These are phyloP conservation scores for Sebastes oblongus DNA, from an alignment of 2,797 vertebrate genomes.

Conservation along the genomic window DNA sequence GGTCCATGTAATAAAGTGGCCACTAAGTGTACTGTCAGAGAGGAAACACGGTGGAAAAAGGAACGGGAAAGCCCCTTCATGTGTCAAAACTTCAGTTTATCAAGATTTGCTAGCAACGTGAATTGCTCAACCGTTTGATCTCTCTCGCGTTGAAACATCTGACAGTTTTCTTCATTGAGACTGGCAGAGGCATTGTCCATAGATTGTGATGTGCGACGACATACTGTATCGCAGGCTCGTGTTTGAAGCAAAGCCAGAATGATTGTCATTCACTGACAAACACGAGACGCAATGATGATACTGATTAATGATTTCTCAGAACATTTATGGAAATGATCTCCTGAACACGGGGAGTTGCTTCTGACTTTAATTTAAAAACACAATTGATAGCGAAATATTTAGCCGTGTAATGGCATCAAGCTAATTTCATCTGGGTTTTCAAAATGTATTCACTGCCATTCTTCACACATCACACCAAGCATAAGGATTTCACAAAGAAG, in stretches of 20 bases:
- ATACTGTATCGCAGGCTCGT: slow-evolving; percentile 59
- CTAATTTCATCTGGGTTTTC: slow-evolving; percentile 35
- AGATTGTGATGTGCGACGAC: slow-evolving; percentile 69
- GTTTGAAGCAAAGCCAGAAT: slow-evolving; percentile 68
- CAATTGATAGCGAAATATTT: slow-evolving; percentile 51
- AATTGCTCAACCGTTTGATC: slow-evolving; percentile 74
- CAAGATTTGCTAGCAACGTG: slow-evolving; percentile 59
- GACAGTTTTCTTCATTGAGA: slow-evolving; percentile 77
- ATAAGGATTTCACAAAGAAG: slow-evolving; percentile 48
- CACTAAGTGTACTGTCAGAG: slow-evolving; percentile 42
- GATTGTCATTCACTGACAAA: slow-evolving; percentile 76
- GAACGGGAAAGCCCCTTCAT: slow-evolving; percentile 29
- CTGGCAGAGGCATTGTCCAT: slow-evolving; percentile 75
- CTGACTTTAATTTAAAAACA: slow-evolving; percentile 66
- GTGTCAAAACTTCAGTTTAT: slow-evolving; percentile 71
- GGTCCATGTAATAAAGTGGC: slow-evolving; percentile 42
- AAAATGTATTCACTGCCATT: slow-evolving; percentile 46
- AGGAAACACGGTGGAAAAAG: slow-evolving; percentile 24
- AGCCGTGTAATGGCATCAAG: slow-evolving; percentile 30
- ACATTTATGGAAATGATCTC: slow-evolving; percentile 64
- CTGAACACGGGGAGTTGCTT: slow-evolving; percentile 49
- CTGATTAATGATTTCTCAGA: slow-evolving; percentile 74
- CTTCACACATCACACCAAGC: slow-evolving; percentile 41
- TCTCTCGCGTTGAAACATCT: slow-evolving; percentile 55
- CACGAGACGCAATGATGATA: slow-evolving; percentile 68